Base-by-base conservation (phyloP, 2,888 invertebrate genomes). In the Conops quadrifasciatus region DNA sequence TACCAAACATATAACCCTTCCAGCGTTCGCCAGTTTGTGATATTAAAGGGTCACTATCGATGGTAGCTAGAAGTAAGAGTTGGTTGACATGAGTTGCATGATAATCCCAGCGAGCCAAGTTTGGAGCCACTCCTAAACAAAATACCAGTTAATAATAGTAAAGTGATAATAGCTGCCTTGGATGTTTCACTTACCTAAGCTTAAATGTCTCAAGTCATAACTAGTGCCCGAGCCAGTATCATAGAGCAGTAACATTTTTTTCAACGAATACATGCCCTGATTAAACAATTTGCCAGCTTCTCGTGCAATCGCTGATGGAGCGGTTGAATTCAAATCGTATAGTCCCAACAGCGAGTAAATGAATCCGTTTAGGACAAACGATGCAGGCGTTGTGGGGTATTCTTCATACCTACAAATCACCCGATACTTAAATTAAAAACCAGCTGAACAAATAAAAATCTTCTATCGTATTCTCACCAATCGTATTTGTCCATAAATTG, bases 11-110 rank as follows among this genome's bases (percentile, higher is more conserved):
- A 81, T 98, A 98, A 1, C 93, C 93, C 79, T 94, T 93, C 98
- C 98, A 98, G 68, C 98, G 87, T 79, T 93, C 92, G 0, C 96
- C 97, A 0, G 96, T 96, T 69, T 91, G 90, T 19, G 91, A 88
- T 74, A 97, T 90, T 70, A 97, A 88, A 0, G 93, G 92, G 79
- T 95, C 94, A 71, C 90, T 89, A 77, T 96, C 95, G 59, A 98
- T 90, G 0, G 95, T 94, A 51, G 93, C 92, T 28, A 98, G 87
- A 71, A 97, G 88, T 75, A 98, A 90, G 75, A 97, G 88, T 83
- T 99, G 97, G 87, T 97, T 98, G 28, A 99, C 93, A 84, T 99
- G 99, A 0, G 98, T 97, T 0, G 97, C 95, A 87, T 99, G 99
- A 85, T 99, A 99, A 84, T 99, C 99, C 97, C 98, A 98, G 71